phyloP scores from a whole-genome alignment of 2,113 vertebrate genomes.

The rat (Rattus norvegicus) region GRCr8 NC_086028.1:70872501-70873000 shows the following conservation, averaged over 20 bases:
- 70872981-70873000: not conserved
- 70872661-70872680: not conserved
- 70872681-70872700: constrained; percentile 40
- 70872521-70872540: not conserved
- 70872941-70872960: not conserved
- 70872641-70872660: not conserved
- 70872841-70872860: constrained; percentile 28
- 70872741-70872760: not conserved
- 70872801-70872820: not conserved
- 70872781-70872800: not conserved
- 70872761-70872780: not conserved
- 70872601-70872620: not conserved
- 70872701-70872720: not conserved
- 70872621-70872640: not conserved
- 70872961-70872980: not conserved
- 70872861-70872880: not conserved
- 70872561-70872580: constrained; percentile 22
- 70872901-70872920: not conserved
- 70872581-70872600: not conserved
- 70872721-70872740: not conserved
- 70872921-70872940: not conserved
- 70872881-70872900: constrained; percentile 4
- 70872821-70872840: not conserved
- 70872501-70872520: not conserved
- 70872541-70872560: not conserved